Evolutionary conservation across 2,888 invertebrate species (phyloP).

Genomic region (Drosophila maculinotata): DNA sequence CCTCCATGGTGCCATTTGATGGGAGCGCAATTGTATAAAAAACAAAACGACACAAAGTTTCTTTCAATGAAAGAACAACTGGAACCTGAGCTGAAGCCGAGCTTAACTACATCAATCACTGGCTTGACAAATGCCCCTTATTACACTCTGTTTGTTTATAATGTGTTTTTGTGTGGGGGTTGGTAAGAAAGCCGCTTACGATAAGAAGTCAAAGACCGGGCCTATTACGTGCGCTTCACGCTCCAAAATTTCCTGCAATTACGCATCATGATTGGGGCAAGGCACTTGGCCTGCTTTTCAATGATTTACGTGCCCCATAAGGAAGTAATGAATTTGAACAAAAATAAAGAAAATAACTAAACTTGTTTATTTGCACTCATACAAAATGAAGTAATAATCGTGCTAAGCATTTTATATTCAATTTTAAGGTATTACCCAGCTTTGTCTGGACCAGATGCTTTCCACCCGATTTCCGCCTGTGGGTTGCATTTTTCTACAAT

Average conservation of each 20-base stretch:
- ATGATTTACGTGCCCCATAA: constrained; percentile 28
- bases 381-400: not conserved
- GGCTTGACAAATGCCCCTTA: constrained; percentile 48
- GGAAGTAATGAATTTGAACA: constrained; percentile 24
- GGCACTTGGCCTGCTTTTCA: constrained; percentile 53
- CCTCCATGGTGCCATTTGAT: constrained; percentile 8
- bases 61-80: constrained; percentile 30
- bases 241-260: constrained; percentile 58
- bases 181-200: constrained; percentile 47
- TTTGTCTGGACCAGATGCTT: no score
- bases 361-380: not conserved
- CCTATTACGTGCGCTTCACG: constrained; percentile 71
- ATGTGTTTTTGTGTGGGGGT: constrained; percentile 36
- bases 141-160: constrained; percentile 39
- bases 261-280: constrained; percentile 22
- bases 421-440: no score
- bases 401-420: no score
- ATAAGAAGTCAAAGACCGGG: constrained; percentile 61
- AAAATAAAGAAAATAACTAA: not conserved
- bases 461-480: no score
- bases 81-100: constrained; percentile 23
- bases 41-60: constrained; percentile 24
- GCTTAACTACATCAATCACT: constrained; percentile 62
- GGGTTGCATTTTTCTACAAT: no score
- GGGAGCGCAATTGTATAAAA: constrained; percentile 31